Evolutionary conservation across 2,113 vertebrate genomes (phyloP), one percentile per base, ranked within the genome.

Genomic region (Panurus biarmicus): DNA sequence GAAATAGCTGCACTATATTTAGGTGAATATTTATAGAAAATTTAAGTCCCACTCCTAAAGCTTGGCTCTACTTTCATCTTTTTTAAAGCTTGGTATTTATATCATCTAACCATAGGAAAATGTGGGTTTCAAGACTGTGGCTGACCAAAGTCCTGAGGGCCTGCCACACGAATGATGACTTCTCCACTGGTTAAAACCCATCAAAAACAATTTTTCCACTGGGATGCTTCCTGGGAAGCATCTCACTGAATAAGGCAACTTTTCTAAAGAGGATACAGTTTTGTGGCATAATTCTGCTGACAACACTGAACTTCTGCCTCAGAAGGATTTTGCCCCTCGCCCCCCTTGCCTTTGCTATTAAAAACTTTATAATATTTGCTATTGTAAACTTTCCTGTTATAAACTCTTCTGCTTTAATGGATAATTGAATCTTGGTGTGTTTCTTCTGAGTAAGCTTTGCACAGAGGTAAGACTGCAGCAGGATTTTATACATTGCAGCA

Each of bases 11-110:
- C 60, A 60, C 33, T 71, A 67, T 66, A 53, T 81, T 93, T 91
- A 60, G 64, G 22, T 12, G 61, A 92, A 33, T 89, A 85, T 94
- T 91, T 94, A 85, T 78, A 77, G 87, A 86, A 94, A 88, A 90
- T 33, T 18, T 53, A 69, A 89, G 20, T 45, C 58, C 47, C 78
- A 35, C 15, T 84, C 22, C 36, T 75, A 71, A 36, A 84, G 21
- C 42, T 85, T 82, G 25, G 86, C 31, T 94, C 70, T 82, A 36
- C 50, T 80, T 88, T 93, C 35, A 36, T 85, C 81, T 75, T 87
- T 92, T 89, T 71, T 14, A 53, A 94, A 78, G 4, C 11, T 56
- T 83, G 48, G 10, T 91, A 91, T 96, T 95, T 94, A 66, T 94
- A 83, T 57, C 24, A 75, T 88, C 40, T 48, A 92, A 62, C 58